phyloP scores from a whole-genome alignment of 1,140 invertebrate species.

The Eupeodes corollae region DNA sequence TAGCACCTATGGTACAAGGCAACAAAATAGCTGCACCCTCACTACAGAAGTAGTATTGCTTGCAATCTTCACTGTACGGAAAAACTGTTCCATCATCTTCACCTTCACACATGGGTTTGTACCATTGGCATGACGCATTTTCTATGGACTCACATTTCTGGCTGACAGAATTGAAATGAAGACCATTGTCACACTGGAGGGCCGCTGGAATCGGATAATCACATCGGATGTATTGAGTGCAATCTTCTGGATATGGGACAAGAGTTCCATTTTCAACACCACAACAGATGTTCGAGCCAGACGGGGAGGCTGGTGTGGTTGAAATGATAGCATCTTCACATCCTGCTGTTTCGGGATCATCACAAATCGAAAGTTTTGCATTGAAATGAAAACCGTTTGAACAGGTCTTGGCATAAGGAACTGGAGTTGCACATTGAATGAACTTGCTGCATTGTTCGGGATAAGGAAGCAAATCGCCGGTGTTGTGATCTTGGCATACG shows the following conservation, averaged over 20 bases:
- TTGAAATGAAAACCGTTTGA: slow-evolving; percentile 19
- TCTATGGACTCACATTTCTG: no score
- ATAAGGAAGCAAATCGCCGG: slow-evolving; percentile 19
- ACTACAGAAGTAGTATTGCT: slow-evolving; percentile 20
- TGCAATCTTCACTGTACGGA: slow-evolving; percentile 24
- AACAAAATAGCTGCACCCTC: not conserved
- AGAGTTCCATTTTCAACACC: slow-evolving; percentile 9
- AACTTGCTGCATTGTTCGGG: slow-evolving; percentile 24
- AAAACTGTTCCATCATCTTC: slow-evolving; percentile 10
- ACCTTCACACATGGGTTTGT: slow-evolving; percentile 8
- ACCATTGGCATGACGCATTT: no score
- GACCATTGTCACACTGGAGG: slow-evolving; percentile 14
- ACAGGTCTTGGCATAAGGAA: slow-evolving; percentile 22
- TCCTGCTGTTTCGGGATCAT: not conserved
- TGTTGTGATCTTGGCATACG: slow-evolving; percentile 20
- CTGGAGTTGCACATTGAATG: slow-evolving; percentile 16
- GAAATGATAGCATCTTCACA: not conserved
- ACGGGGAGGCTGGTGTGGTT: slow-evolving; percentile 13
- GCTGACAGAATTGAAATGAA: slow-evolving; percentile 9
- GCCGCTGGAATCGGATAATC: slow-evolving; percentile 18
- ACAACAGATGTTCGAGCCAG: slow-evolving; percentile 15
- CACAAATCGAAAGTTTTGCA: slow-evolving; percentile 3
- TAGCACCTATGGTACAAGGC: no score
- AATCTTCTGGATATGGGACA: slow-evolving; percentile 26
- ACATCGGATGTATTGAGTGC: slow-evolving; percentile 24